phyloP scores from a whole-genome alignment of 2,888 invertebrate species.

The Rhagium mordax region DNA sequence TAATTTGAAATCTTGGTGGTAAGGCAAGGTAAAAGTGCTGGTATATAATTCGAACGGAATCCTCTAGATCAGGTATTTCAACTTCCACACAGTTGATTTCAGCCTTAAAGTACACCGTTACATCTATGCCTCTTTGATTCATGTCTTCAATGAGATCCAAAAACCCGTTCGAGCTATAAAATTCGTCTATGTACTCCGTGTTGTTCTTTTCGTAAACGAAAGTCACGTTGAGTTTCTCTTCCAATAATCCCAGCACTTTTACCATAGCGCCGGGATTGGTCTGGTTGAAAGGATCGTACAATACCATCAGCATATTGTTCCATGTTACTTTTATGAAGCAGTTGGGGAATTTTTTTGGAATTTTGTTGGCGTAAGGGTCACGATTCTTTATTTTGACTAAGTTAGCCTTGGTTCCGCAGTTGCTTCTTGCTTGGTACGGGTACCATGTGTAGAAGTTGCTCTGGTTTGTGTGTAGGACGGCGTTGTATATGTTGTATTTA shows the following conservation, averaged over 20 bases:
- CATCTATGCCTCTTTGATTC: not conserved
- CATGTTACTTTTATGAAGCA: conserved; percentile 1
- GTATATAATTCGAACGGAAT: not conserved
- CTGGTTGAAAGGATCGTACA: not conserved
- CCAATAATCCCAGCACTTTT: not conserved
- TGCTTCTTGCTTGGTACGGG: not conserved
- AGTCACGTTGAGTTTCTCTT: not conserved
- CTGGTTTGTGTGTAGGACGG: not conserved
- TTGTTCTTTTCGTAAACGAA: not conserved
- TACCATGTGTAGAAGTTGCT: conserved; percentile 19
- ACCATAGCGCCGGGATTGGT: not conserved
- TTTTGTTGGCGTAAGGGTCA: conserved; percentile 12
- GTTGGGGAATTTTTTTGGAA: conserved; percentile 19
- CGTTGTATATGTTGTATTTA: conserved; percentile 7
- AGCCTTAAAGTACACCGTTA: not conserved
- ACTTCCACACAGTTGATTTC: not conserved
- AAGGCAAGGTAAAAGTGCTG: not conserved
- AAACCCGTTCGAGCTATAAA: not conserved
- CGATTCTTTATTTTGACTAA: not conserved
- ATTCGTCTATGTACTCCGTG: not conserved
- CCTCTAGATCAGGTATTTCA: not conserved
- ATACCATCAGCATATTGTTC: not conserved
- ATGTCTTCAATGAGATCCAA: not conserved
- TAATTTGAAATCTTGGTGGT: not conserved
- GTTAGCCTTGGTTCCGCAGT: conserved; percentile 7